Conservation (phyloP, 1,140 invertebrate species). For the Luehdorfia chinensis region DNA sequence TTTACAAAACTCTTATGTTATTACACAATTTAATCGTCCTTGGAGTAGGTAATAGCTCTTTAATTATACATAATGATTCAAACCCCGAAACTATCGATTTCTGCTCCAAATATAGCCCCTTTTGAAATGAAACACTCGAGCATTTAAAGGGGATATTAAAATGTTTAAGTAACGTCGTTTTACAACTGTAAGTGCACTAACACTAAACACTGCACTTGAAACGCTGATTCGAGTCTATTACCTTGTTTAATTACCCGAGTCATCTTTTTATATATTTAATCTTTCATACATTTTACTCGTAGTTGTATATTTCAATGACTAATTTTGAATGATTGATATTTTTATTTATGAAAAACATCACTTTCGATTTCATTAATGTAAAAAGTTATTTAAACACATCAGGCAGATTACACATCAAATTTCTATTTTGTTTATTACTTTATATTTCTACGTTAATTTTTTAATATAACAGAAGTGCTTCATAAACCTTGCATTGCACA, state of each 20-base stretch:
- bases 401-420: too few relatives aligned
- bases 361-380: too few relatives aligned
- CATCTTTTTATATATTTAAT: too few relatives aligned
- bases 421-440: too few relatives aligned
- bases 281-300: too few relatives aligned
- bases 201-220: too few relatives aligned
- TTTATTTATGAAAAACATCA: background rate
- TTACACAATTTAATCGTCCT: background rate
- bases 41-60: background rate
- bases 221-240: too few relatives aligned
- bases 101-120: slow-evolving; percentile 22
- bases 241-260: too few relatives aligned
- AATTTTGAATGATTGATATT: background rate
- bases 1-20: too few relatives aligned
- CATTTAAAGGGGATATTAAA: slow-evolving; percentile 8
- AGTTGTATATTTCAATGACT: background rate
- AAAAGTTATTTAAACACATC: too few relatives aligned
- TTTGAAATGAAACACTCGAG: slow-evolving; percentile 22
- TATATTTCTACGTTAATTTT: too few relatives aligned
- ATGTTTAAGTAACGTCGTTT: background rate
- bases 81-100: slow-evolving; percentile 23
- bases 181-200: background rate
- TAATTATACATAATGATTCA: background rate
- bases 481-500: background rate
- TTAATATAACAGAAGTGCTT: too few relatives aligned